Evolutionary conservation across 2,797 vertebrate species (phyloP).

Genomic region (Gephyroberyx darwinii): DNA sequence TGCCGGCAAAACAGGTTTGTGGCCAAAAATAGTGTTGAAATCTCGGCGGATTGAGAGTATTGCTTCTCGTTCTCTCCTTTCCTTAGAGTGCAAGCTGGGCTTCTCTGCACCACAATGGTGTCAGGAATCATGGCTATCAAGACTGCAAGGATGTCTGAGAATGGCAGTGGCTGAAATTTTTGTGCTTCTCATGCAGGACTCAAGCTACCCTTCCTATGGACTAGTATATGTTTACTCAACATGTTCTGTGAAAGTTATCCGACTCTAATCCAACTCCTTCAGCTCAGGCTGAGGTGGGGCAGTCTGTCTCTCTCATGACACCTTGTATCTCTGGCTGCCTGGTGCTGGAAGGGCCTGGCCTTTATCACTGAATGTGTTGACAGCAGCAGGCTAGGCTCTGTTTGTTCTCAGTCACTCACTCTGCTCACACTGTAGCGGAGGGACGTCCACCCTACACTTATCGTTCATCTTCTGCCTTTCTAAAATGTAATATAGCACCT

Average conservation of each 20-base stretch:
- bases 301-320: constrained; percentile 41
- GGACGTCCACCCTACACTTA: not conserved
- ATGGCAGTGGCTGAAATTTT: constrained; percentile 12
- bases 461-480: not conserved
- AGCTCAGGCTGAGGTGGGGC: constrained; percentile 18
- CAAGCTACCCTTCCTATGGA: not conserved
- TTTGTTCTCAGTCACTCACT: constrained; percentile 19
- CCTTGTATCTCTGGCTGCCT: constrained; percentile 55
- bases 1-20: constrained; percentile 69
- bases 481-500: not conserved
- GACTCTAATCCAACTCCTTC: constrained; percentile 18
- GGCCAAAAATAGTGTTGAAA: constrained; percentile 26
- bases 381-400: constrained; percentile 22
- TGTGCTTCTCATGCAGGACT: not conserved
- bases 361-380: constrained; percentile 52
- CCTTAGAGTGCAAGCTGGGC: not conserved
- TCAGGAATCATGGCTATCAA: constrained; percentile 1
- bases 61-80: not conserved
- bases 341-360: constrained; percentile 55
- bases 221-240: not conserved
- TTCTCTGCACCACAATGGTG: not conserved
- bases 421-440: not conserved
- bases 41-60: not conserved
- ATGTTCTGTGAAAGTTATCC: constrained; percentile 34
- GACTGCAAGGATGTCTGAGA: not conserved